phyloP scores from a whole-genome alignment of 1,140 invertebrate genomes.

The Drosophila lowei region DNA sequence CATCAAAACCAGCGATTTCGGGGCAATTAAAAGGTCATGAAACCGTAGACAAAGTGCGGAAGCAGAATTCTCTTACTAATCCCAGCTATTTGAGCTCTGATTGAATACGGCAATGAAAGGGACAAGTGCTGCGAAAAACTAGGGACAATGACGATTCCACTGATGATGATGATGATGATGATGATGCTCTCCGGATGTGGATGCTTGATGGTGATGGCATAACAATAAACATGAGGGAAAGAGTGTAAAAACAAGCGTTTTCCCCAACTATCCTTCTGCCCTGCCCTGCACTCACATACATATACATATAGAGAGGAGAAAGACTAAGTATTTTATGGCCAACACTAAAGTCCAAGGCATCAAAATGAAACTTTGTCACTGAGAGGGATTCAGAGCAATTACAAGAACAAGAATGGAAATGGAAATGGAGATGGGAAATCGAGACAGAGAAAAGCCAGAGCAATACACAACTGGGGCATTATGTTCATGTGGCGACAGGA shows the following conservation, averaged over 20 bases:
- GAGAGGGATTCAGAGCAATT: slow-evolving; percentile 49
- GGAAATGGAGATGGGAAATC: slow-evolving; percentile 52
- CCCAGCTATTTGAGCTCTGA: slow-evolving; percentile 61
- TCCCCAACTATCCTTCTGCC: slow-evolving; percentile 13
- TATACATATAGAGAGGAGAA: slow-evolving; percentile 9
- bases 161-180: slow-evolving; percentile 47
- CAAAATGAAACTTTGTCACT: slow-evolving; percentile 72
- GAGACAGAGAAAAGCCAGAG: slow-evolving; percentile 27
- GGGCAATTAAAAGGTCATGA: slow-evolving; percentile 60
- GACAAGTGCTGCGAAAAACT: background rate
- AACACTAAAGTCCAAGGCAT: slow-evolving; percentile 62
- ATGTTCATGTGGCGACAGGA: slow-evolving; percentile 4
- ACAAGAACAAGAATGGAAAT: slow-evolving; percentile 46
- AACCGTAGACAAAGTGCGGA: slow-evolving; percentile 36
- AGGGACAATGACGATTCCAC: slow-evolving; percentile 47
- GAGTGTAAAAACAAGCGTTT: slow-evolving; percentile 67
- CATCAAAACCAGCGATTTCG: slow-evolving; percentile 44
- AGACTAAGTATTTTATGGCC: slow-evolving; percentile 70
- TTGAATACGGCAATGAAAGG: slow-evolving; percentile 52
- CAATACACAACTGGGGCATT: slow-evolving; percentile 22
- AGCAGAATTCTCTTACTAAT: slow-evolving; percentile 44
- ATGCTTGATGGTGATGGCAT: slow-evolving; percentile 62
- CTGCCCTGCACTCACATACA: slow-evolving; percentile 5
- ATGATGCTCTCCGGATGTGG: background rate
- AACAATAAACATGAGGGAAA: slow-evolving; percentile 71